Percentiles rank a stretch among this genome's conserved stretches.
Conservation (phyloP, 2,797 vertebrate species). For the Enteromius radiatus region DNA sequence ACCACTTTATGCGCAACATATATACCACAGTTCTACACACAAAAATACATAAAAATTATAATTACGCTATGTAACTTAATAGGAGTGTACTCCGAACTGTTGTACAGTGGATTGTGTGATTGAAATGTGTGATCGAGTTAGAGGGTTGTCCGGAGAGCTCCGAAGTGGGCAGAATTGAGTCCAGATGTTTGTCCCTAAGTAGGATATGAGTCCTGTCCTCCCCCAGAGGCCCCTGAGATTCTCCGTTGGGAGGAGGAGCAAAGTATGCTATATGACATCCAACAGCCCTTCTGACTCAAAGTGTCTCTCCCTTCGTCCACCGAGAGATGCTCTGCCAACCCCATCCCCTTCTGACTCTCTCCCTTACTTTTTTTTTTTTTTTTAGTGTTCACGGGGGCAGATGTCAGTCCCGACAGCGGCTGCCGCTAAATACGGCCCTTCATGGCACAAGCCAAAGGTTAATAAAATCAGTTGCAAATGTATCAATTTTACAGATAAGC, state of each 20-base stretch:
- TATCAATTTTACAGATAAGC: slow-evolving; percentile 98
- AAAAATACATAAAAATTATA: not conserved
- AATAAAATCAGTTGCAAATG: slow-evolving; percentile 96
- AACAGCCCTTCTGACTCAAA: slow-evolving; percentile 36
- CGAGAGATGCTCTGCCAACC: slow-evolving; percentile 25
- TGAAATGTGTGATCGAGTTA: slow-evolving; percentile 44
- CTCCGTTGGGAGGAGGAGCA: slow-evolving; percentile 9
- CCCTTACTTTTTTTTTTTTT: not conserved
- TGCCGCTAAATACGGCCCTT: slow-evolving; percentile 67
- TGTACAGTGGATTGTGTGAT: not conserved
- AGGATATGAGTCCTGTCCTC: slow-evolving; percentile 32
- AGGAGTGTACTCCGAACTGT: slow-evolving; percentile 2
- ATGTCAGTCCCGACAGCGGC: slow-evolving; percentile 64
- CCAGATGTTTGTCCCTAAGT: slow-evolving; percentile 64
- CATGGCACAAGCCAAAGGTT: slow-evolving; percentile 89
- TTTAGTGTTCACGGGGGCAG: slow-evolving; percentile 44
- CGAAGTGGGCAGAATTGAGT: slow-evolving; percentile 60
- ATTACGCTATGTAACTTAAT: not conserved
- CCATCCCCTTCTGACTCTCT: slow-evolving; percentile 10
- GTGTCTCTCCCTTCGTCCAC: slow-evolving; percentile 11
- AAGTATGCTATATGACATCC: slow-evolving; percentile 47
- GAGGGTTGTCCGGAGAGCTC: slow-evolving; percentile 56
- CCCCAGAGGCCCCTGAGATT: slow-evolving; percentile 25
- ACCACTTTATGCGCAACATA: not conserved
- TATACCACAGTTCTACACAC: slow-evolving; percentile 12